Evolutionary conservation across 2,797 vertebrate genomes (phyloP).

Genomic region (Gobio occitaniae): DNA sequence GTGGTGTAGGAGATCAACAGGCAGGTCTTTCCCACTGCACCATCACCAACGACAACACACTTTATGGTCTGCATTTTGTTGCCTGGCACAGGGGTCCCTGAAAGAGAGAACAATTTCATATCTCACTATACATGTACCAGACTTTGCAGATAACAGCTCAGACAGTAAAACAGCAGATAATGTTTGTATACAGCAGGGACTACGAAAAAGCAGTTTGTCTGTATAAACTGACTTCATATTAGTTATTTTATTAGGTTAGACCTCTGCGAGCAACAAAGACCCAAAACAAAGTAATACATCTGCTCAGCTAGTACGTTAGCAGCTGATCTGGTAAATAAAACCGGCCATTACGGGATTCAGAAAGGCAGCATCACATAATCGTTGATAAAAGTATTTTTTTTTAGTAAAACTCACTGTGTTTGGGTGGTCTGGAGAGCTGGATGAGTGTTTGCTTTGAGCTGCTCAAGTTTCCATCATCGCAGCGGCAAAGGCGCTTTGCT

Average conservation of each 20-base stretch:
- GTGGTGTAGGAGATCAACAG: constrained; percentile 85
- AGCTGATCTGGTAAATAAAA: neutral
- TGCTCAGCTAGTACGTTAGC: constrained; percentile 48
- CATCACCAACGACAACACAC: constrained; percentile 84
- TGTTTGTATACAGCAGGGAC: neutral
- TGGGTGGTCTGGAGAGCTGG: constrained; percentile 35
- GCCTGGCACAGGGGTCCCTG: constrained; percentile 39
- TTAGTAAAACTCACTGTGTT: constrained; percentile 43
- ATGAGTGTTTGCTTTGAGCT: constrained; percentile 40
- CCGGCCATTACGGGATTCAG: neutral
- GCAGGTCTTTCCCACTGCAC: constrained; percentile 83
- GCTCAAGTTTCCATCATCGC: constrained; percentile 52
- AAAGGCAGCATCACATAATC: neutral
- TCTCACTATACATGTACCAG: neutral
- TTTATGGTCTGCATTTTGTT: constrained; percentile 84
- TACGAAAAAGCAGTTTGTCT: neutral
- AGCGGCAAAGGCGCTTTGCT: constrained; percentile 44
- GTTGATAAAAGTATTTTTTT: neutral
- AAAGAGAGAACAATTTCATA: constrained; percentile 6
- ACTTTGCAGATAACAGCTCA: neutral
- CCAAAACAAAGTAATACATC: constrained; percentile 15
- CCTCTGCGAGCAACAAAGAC: neutral
- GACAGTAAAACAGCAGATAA: neutral
- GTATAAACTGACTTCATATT: neutral
- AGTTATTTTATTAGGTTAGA: neutral